Conservation (phyloP, 2,113 vertebrate species). For the Gallinago undulata region DNA sequence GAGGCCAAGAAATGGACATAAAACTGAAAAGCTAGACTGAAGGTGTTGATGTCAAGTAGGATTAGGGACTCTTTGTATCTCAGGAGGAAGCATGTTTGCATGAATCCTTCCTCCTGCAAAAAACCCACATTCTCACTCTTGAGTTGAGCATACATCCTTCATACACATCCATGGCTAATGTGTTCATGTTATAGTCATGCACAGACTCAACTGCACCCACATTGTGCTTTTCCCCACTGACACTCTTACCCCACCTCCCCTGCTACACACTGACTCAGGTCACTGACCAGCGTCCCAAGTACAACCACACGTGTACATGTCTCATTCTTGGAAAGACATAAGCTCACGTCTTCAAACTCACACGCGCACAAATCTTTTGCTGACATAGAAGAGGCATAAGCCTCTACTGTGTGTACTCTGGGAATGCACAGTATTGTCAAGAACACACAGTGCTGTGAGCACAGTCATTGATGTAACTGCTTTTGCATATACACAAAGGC, state of each 20-base stretch:
- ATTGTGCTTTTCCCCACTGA: background rate
- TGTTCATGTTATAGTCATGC: background rate
- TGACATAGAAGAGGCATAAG: background rate
- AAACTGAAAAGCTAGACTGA: background rate
- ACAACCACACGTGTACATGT: background rate
- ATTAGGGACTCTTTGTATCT: background rate
- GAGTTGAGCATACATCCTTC: background rate
- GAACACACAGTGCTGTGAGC: background rate
- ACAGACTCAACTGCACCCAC: background rate
- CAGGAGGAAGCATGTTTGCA: background rate
- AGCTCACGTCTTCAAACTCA: background rate
- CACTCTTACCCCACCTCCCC: background rate
- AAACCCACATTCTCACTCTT: background rate
- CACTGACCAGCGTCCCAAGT: background rate
- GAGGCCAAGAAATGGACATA: background rate
- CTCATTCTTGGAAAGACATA: background rate
- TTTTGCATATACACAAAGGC: background rate
- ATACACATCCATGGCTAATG: background rate
- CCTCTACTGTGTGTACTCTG: background rate
- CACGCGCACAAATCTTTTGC: background rate
- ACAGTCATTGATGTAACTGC: background rate
- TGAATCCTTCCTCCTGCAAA: background rate
- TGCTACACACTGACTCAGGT: background rate
- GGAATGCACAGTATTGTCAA: background rate
- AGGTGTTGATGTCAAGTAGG: background rate